phyloP scores from a whole-genome alignment of 2,113 vertebrate species.

The Crotalus helleri region DNA sequence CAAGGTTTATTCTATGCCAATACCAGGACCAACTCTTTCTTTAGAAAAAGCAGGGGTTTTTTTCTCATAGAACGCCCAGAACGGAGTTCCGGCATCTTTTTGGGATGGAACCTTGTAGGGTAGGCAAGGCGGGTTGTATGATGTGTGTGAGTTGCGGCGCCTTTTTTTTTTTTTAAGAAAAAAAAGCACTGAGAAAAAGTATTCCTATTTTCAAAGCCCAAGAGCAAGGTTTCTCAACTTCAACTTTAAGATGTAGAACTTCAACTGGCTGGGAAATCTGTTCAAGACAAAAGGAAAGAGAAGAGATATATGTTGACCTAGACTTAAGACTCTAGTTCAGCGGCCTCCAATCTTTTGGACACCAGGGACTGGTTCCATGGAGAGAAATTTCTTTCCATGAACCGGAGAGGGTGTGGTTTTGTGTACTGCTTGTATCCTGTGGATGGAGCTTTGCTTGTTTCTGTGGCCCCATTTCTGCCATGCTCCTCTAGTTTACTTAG shows the following conservation, averaged over 20 bases:
- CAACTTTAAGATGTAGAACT: not conserved
- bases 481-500: not conserved
- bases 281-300: not conserved
- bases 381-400: not conserved
- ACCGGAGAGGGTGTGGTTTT: not conserved
- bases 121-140: too few species aligned
- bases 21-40: not conserved
- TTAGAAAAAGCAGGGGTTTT: not conserved
- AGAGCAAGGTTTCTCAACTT: not conserved
- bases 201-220: not conserved
- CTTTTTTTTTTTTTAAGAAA: too few species aligned
- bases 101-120: too few species aligned
- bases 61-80: too few species aligned
- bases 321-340: not conserved
- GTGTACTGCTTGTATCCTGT: not conserved
- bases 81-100: too few species aligned
- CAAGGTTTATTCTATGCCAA: not conserved
- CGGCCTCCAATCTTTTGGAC: not conserved
- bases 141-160: too few species aligned
- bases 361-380: not conserved
- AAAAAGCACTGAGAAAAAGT: not conserved
- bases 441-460: not conserved
- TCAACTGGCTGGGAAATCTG: not conserved
- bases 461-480: not conserved
- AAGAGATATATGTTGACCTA: not conserved